Conservation (phyloP, 2,888 invertebrate genomes). For the Amphipyra tragopoginis region DNA sequence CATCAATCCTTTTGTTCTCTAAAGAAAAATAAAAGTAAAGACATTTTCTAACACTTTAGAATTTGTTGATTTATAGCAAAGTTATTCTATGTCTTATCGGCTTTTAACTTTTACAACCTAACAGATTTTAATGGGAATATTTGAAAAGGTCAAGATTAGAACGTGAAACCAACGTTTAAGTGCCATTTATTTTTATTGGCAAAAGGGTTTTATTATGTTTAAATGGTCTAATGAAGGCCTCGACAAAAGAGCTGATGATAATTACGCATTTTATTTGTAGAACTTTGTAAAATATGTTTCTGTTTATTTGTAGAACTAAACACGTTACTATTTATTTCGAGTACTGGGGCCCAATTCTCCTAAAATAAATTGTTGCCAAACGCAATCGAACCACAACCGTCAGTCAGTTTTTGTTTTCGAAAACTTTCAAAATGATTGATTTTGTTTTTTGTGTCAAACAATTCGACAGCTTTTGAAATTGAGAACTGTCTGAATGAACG, state of each 20-base stretch:
- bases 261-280: constrained; percentile 7
- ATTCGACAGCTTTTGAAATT: too few relatives aligned
- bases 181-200: constrained; percentile 33
- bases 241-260: constrained; percentile 3
- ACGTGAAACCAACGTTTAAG: constrained; percentile 26
- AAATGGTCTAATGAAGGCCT: constrained; percentile 21
- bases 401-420: too few relatives aligned
- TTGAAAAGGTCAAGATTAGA: constrained; percentile 33
- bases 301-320: constrained; percentile 3
- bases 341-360: too few relatives aligned
- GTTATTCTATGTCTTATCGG: constrained; percentile 16
- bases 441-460: too few relatives aligned
- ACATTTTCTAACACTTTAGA: not conserved
- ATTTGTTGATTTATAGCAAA: constrained; percentile 15
- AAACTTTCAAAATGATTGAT: too few relatives aligned
- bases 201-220: constrained; percentile 26
- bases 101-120: constrained; percentile 14
- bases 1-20: not conserved
- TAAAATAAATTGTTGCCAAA: too few relatives aligned
- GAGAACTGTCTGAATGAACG: too few relatives aligned
- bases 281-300: constrained; percentile 8
- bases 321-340: not conserved
- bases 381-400: too few relatives aligned
- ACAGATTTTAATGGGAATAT: constrained; percentile 33
- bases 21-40: too few relatives aligned